Percentiles rank a stretch among this genome's conserved stretches.
These are phyloP conservation scores for Sapayoa aenigma DNA, from an alignment of 2,113 vertebrate species.

Conservation along the genomic window DNA sequence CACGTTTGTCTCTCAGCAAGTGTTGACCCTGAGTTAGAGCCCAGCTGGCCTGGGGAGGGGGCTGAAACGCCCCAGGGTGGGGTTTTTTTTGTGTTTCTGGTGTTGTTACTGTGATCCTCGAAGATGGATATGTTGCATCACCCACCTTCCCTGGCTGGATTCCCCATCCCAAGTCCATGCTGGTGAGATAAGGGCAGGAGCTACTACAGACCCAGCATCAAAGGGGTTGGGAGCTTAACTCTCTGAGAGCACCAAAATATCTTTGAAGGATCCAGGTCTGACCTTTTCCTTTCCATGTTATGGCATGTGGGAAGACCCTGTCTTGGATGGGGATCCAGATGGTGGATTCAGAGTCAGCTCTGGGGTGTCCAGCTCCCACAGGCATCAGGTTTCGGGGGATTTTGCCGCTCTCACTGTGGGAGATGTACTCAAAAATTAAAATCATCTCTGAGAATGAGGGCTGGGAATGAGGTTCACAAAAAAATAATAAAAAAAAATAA, in stretches of 20 bases:
- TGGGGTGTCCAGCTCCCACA: background rate
- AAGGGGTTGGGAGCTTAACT: background rate
- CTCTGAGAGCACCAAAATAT: background rate
- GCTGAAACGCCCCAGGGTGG: background rate
- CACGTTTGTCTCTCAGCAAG: fast-evolving
- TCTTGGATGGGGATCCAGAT: background rate
- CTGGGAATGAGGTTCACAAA: background rate
- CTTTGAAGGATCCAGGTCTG: background rate
- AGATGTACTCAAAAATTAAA: background rate
- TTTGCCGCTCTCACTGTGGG: fast-evolving
- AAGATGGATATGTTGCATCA: too few relatives aligned
- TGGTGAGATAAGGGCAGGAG: background rate
- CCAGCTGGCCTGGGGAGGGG: background rate
- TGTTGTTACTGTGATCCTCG: background rate
- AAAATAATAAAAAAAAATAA: too few relatives aligned
- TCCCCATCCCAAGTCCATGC: fast-evolving
- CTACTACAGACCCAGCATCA: background rate
- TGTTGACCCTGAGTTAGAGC: background rate
- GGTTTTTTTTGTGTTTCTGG: background rate
- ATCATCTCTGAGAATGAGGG: background rate
- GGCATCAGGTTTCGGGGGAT: background rate
- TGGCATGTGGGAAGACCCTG: background rate
- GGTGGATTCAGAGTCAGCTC: background rate
- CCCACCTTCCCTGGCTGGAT: fast-evolving
- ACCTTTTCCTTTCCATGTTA: background rate